Base-by-base conservation (phyloP, 2,113 vertebrate species). In the Sinocyclocheilus anshuiensis region DNA sequence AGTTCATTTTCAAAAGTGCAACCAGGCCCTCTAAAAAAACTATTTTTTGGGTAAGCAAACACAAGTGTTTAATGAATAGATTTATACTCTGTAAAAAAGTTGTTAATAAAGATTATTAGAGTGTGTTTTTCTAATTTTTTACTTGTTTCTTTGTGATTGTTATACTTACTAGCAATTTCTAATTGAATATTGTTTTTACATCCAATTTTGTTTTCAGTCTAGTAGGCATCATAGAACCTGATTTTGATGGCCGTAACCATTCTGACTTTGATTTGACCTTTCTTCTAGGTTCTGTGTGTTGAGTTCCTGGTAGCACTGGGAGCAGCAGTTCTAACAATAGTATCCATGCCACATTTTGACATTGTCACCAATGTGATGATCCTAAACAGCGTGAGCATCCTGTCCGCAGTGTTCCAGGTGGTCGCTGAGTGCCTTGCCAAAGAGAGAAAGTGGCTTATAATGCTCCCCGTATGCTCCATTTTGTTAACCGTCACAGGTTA, bases 331-430 rank as follows among this genome's bases (percentile, higher is more conserved):
- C 92, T 95, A 33, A 91, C 91, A 2, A 86, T 95, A 0, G 89
- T 92, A 1, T 91, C 92, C 0, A 94, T 95, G 94, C 94, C 94
- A 8, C 90, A 92, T 57, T 84, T 95, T 77, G 94, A 95, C 90
- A 92, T 95, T 7, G 86, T 94, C 71, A 94, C 91, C 57, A 95
- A 95, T 18, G 89, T 91, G 33, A 91, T 89, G 4, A 90, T 95
- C 12, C 89, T 95, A 42, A 94, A 93, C n/a, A 65, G 90, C 4
- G 88, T 94, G 0, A 91, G 91, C 24, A 1, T 94, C 77, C 15
- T 93, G 33, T 89, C 94, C 0, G 48, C 92, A 1, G 53, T 93
- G 12, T 87, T 94, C 0, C 94, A 94, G 82, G 57, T 91, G 9
- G 42, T 86, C 0, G 20, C 88, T 55, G 89, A 90, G 42, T 89